phyloP scores from a whole-genome alignment of 2,113 vertebrate species.

The Carettochelys insculpta region DNA sequence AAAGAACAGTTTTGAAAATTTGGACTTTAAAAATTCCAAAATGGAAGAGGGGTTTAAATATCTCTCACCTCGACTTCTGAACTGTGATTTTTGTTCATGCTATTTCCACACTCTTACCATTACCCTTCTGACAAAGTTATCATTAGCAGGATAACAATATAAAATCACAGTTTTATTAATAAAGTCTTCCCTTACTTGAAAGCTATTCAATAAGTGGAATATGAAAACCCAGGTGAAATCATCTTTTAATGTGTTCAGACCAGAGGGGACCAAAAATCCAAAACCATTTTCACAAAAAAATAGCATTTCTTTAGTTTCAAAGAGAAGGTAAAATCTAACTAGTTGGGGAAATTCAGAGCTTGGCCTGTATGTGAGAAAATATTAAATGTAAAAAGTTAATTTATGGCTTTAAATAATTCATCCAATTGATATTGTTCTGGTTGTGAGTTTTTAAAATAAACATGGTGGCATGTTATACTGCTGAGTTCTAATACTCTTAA shows the following conservation, averaged over 20 bases:
- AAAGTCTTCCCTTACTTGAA: neutral
- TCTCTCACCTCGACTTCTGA: neutral
- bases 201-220: neutral
- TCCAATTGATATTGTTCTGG: neutral
- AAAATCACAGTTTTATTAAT: neutral
- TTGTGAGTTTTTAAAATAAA: neutral
- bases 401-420: neutral
- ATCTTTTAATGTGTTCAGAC: conserved; percentile 11
- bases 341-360: neutral
- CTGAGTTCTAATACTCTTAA: conserved; percentile 47
- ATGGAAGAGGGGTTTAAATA: neutral
- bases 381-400: neutral
- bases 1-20: neutral
- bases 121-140: neutral
- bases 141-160: neutral
- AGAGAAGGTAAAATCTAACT: neutral
- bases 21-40: neutral
- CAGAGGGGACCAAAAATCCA: neutral
- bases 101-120: neutral
- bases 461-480: neutral
- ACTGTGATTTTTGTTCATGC: neutral
- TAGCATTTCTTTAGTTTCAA: neutral
- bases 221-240: conserved; percentile 29
- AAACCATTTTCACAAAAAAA: neutral
- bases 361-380: neutral